phyloP scores from a whole-genome alignment of 2,888 invertebrate species.

The Neoscelio sp. region DNA sequence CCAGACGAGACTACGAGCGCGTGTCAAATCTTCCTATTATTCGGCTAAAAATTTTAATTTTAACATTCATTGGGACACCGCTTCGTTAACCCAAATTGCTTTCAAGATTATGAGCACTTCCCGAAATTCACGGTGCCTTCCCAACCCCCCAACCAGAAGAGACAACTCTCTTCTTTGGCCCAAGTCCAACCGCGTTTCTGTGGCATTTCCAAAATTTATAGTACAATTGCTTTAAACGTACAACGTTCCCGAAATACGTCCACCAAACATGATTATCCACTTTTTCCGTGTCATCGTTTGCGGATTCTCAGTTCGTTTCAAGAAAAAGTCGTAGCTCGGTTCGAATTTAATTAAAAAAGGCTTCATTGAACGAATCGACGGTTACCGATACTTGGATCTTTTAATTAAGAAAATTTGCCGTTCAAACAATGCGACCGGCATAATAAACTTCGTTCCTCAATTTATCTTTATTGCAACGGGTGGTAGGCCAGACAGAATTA shows the following conservation, averaged over 20 bases:
- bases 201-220: slow-evolving; percentile 31
- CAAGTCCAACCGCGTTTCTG: slow-evolving; percentile 33
- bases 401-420: slow-evolving; percentile 1
- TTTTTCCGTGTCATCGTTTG: not conserved
- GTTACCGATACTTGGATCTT: not conserved
- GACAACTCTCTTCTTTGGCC: slow-evolving; percentile 40
- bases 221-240: slow-evolving; percentile 27
- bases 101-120: slow-evolving; percentile 45
- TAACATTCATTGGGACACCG: slow-evolving; percentile 9
- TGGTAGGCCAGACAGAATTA: slow-evolving; percentile 31
- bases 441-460: slow-evolving; percentile 8
- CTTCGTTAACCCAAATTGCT: slow-evolving; percentile 55
- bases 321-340: no score
- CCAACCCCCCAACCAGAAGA: no score
- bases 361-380: no score
- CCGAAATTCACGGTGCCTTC: slow-evolving; percentile 8
- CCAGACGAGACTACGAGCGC: no score
- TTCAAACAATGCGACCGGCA: not conserved
- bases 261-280: slow-evolving; percentile 14
- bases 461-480: slow-evolving; percentile 30
- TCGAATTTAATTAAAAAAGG: no score
- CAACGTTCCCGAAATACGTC: slow-evolving; percentile 13
- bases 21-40: slow-evolving; percentile 2
- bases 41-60: no score
- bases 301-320: no score